These are phyloP conservation scores for Semnopithecus entellus DNA, from an alignment of 2,113 vertebrate genomes.

Conservation along the genomic window DNA sequence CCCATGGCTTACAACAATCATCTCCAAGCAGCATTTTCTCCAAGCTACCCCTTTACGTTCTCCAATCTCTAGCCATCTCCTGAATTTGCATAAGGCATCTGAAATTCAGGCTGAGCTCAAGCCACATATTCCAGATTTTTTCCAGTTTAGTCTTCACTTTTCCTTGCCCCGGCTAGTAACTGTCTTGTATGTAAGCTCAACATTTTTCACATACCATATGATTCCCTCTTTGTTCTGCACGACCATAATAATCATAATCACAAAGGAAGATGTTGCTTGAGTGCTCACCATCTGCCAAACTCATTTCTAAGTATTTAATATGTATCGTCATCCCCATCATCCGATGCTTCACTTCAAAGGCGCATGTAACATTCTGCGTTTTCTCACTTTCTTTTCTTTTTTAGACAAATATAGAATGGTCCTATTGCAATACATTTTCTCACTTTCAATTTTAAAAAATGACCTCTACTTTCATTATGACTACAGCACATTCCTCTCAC, in stretches of 20 bases:
- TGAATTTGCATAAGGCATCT: neutral
- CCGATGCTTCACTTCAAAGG: neutral
- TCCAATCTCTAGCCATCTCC: neutral
- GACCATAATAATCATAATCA: neutral
- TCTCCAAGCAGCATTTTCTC: neutral
- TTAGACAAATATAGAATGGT: no score
- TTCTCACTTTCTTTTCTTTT: neutral
- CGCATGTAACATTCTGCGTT: neutral
- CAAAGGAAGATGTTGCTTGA: neutral
- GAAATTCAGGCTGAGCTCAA: neutral
- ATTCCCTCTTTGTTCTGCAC: neutral
- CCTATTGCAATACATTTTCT: neutral
- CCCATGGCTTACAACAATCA: neutral
- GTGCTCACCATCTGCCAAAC: neutral
- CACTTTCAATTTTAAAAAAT: neutral
- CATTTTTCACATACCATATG: neutral
- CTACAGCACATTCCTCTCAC: neutral
- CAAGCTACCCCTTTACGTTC: neutral
- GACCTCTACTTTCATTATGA: conserved; percentile 44
- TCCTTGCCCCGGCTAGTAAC: neutral
- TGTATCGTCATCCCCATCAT: neutral
- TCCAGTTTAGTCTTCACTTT: neutral
- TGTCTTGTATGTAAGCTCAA: neutral
- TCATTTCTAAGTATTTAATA: neutral
- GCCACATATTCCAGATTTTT: neutral